Evolutionary conservation across 2,797 vertebrate species (phyloP).

Genomic region (Morelia viridis): DNA sequence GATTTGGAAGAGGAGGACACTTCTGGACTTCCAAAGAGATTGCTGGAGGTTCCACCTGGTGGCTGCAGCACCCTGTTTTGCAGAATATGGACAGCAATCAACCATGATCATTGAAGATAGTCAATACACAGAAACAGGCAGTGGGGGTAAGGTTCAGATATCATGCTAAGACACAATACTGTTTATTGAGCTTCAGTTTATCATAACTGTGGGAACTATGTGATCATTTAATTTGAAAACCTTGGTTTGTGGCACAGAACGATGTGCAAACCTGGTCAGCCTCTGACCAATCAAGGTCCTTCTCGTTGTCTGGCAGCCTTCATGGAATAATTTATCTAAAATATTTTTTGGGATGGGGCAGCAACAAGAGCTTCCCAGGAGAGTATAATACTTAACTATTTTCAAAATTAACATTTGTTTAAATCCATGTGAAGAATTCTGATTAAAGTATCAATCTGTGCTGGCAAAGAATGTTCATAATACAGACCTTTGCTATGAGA

Average conservation of each 20-base stretch:
- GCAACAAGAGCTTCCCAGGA: neutral
- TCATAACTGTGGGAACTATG: neutral
- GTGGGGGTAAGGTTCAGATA: neutral
- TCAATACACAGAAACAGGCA: neutral
- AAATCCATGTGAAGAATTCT: neutral
- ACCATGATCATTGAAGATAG: neutral
- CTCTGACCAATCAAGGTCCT: no score
- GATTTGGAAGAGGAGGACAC: slow-evolving; percentile 72
- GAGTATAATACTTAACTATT: neutral
- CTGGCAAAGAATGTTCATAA: neutral
- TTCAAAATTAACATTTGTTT: neutral
- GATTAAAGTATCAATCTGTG: neutral
- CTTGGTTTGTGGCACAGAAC: neutral
- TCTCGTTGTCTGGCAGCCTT: neutral
- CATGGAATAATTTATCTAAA: neutral
- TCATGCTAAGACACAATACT: neutral
- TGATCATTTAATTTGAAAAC: neutral
- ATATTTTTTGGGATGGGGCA: neutral
- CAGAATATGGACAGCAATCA: slow-evolving; percentile 17
- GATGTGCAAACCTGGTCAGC: neutral
- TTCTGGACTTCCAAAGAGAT: slow-evolving; percentile 84
- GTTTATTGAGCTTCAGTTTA: neutral
- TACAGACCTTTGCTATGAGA: neutral
- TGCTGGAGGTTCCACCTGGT: slow-evolving; percentile 87
- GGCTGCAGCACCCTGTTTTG: slow-evolving; percentile 84